A percentile compares a stretch with the other conserved stretches of the same genome.
These are phyloP conservation scores for Ataeniobius toweri DNA, from an alignment of 2,797 vertebrate species.

Conservation along the genomic window DNA sequence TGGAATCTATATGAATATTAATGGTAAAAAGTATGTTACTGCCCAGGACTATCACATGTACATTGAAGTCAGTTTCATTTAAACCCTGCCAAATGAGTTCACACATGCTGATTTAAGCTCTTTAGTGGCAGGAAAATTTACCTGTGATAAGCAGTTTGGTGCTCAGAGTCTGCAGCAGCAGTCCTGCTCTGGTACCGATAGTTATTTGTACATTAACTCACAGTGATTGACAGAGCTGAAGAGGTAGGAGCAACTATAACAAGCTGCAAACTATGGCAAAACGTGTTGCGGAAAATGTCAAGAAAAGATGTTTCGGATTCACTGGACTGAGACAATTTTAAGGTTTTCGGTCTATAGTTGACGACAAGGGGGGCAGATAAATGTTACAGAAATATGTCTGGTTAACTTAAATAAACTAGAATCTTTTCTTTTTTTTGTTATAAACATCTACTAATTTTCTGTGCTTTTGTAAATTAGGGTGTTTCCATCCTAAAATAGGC, in stretches of 20 bases:
- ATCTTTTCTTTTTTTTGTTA: conserved; percentile 6
- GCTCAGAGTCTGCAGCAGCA: not conserved
- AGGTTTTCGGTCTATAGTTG: not conserved
- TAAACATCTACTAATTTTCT: conserved; percentile 42
- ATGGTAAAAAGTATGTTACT: conserved; percentile 1
- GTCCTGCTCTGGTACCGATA: not conserved
- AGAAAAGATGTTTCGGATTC: not conserved
- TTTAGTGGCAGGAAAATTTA: conserved; percentile 10
- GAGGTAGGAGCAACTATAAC: not conserved
- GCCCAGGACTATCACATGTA: not conserved
- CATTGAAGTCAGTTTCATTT: not conserved
- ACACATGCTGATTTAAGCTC: conserved; percentile 10
- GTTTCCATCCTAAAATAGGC: conserved; percentile 53
- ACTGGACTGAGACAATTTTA: not conserved
- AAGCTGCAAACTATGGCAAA: not conserved
- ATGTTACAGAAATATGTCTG: not conserved
- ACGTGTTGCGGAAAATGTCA: not conserved
- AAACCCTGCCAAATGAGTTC: conserved; percentile 6
- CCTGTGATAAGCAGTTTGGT: conserved; percentile 17
- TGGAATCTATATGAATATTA: conserved; percentile 4
- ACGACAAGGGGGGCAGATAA: not conserved
- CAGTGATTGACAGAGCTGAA: conserved; percentile 7
- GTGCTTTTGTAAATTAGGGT: conserved; percentile 38
- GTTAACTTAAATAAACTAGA: not conserved
- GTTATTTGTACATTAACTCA: conserved; percentile 6